These are phyloP conservation scores for Edolisoma coerulescens DNA, from an alignment of 2,113 vertebrate species.

Conservation along the genomic window DNA sequence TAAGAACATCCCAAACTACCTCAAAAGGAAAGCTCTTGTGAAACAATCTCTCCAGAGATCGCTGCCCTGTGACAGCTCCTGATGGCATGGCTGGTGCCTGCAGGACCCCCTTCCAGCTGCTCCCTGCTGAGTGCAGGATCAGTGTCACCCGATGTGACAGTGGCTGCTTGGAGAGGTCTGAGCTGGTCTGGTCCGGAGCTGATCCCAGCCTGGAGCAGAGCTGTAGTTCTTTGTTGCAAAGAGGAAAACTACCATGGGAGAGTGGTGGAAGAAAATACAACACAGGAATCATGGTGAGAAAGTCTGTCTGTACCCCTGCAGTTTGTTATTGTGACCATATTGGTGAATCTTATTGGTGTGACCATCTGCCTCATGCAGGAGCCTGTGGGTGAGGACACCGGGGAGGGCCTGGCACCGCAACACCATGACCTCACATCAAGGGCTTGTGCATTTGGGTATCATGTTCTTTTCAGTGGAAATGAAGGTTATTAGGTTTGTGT, in stretches of 20 bases:
- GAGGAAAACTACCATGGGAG: background rate
- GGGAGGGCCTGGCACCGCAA: background rate
- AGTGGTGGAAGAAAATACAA: background rate
- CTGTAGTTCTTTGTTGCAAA: background rate
- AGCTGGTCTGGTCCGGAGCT: background rate
- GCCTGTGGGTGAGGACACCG: background rate
- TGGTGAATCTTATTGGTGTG: background rate
- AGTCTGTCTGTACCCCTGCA: background rate
- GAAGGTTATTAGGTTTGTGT: background rate
- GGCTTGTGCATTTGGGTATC: background rate
- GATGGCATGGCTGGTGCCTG: background rate
- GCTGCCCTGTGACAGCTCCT: background rate
- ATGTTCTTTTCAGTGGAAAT: background rate
- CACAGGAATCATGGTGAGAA: background rate
- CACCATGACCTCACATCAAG: background rate
- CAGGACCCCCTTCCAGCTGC: background rate
- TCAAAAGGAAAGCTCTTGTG: background rate
- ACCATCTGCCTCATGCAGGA: background rate
- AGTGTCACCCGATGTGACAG: background rate
- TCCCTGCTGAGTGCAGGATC: background rate
- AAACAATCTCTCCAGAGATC: background rate
- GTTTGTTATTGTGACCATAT: rapidly evolving
- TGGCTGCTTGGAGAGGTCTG: background rate
- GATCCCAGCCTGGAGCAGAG: background rate
- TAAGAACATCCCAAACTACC: background rate